Evolutionary conservation across 2,797 vertebrate species (phyloP), one percentile per base, ranked within the genome.

Genomic region (Catostomus latipinnis): DNA sequence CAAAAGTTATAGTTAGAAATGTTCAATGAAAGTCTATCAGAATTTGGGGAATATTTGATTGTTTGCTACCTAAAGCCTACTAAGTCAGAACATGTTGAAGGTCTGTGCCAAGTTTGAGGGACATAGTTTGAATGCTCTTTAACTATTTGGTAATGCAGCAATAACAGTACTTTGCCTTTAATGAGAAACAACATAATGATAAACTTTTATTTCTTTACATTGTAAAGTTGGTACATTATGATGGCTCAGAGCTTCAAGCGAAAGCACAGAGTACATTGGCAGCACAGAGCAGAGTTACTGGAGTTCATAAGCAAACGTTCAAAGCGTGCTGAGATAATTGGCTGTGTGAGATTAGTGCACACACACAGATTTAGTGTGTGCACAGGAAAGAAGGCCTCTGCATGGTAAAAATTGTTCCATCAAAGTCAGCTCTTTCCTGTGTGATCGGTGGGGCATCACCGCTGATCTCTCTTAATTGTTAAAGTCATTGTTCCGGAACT

Each of bases 271-370:
- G 22, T 50, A 71, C 76, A 54, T 46, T 53, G 66, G 57, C 61
- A 66, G 56, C 50, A 49, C 74, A 68, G 45, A 79, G 61, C 43
- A 49, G 69, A 72, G 61, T 63, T 63, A 72, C 60, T 72, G 61
- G 61, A 72, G 60, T 60, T 83, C 82, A 81, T 58, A 73, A 71
- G 69, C 73, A 83, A 76, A 80, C 73, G 83, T 71, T 78, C 73
- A 82, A 80, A 83, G 76, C 76, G 69, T 79, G 73, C 76, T 66
- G 82, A 71, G 76, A 83, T 86, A 86, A 86, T 85, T 85, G 81
- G 72, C 72, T 83, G 68, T 81, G 71, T 85, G 79, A 83, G 79
- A 83, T 85, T 85, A 85, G 76, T 48, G 60, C 3, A 34, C 34
- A 34, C 12, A 18, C 18, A 72, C 14, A 14, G 49, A 78, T 78